A percentile compares a stretch with the other conserved stretches of the same genome.
Conservation (phyloP, 1,140 invertebrate genomes). For the Macrotrachela quadricornifera region DNA sequence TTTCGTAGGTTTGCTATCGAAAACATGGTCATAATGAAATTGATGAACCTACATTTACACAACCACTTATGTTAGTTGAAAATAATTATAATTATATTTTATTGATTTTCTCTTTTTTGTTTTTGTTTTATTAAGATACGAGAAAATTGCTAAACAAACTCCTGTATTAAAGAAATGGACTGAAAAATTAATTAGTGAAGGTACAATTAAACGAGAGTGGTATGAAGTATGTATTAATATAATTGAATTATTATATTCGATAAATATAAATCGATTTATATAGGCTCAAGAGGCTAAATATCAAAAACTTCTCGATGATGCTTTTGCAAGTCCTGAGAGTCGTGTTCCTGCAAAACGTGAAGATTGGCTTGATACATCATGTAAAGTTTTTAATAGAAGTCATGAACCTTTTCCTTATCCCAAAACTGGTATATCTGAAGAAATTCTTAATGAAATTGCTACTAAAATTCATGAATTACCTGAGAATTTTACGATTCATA, state of each 20-base stretch:
- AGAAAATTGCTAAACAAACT: conserved; percentile 65
- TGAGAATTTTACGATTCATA: conserved; percentile 80
- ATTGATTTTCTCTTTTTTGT: no score
- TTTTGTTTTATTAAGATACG: conserved; percentile 61
- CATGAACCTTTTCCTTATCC: conserved; percentile 64
- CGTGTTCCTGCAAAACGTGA: conserved; percentile 69
- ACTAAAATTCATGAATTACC: conserved; percentile 66
- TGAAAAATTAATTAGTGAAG: conserved; percentile 62
- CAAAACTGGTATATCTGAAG: conserved; percentile 71
- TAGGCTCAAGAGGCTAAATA: conserved; percentile 26
- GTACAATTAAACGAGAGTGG: conserved; percentile 63
- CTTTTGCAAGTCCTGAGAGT: conserved; percentile 74
- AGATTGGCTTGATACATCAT: conserved; percentile 97
- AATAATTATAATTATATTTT: no score
- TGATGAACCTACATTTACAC: conserved; percentile 98
- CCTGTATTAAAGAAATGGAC: conserved; percentile 63
- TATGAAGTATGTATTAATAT: conserved; percentile 54
- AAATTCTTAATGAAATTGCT: conserved; percentile 74
- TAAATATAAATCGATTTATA: background rate
- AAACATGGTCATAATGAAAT: conserved; percentile 96
- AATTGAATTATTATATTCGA: no score
- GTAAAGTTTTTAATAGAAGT: conserved; percentile 49
- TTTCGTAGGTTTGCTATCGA: conserved; percentile 44
- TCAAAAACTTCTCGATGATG: conserved; percentile 83
- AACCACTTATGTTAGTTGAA: conserved; percentile 86